Evolutionary conservation across 2,113 vertebrate genomes (phyloP).

Genomic region (Megaceryle torquata): DNA sequence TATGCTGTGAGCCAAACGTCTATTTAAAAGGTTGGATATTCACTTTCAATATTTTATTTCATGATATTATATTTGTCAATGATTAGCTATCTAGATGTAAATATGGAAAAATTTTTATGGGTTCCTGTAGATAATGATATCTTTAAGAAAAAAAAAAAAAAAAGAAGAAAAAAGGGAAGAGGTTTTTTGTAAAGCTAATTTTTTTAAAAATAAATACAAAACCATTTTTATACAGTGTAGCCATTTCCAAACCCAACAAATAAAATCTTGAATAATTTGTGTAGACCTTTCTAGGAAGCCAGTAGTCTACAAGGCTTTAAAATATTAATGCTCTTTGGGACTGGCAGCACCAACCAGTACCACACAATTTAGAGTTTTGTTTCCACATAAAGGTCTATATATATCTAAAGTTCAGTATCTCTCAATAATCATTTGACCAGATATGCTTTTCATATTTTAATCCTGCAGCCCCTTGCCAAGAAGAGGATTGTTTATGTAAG

Average conservation of each 20-base stretch:
- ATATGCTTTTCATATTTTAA: background rate
- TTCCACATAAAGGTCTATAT: background rate
- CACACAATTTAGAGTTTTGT: slow-evolving; percentile 1
- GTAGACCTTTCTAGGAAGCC: background rate
- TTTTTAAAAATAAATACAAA: slow-evolving; percentile 55
- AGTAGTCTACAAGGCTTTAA: slow-evolving; percentile 23
- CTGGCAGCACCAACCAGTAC: slow-evolving; percentile 16
- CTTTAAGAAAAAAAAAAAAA: slow-evolving; percentile 47
- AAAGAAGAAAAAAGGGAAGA: slow-evolving; percentile 7
- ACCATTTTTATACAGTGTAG: slow-evolving; percentile 72
- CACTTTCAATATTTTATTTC: slow-evolving; percentile 78
- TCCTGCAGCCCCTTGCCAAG: background rate
- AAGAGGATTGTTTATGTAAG: background rate
- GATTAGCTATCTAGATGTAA: slow-evolving; percentile 75
- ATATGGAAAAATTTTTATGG: slow-evolving; percentile 73
- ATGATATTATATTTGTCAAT: slow-evolving; percentile 73
- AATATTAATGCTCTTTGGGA: background rate
- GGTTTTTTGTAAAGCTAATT: slow-evolving; percentile 78
- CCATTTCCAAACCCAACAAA: slow-evolving; percentile 45
- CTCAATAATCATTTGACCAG: background rate
- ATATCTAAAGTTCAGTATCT: background rate
- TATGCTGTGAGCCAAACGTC: slow-evolving; percentile 81
- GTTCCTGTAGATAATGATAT: slow-evolving; percentile 78
- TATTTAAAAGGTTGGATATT: slow-evolving; percentile 78
- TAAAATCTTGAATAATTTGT: slow-evolving; percentile 8